Evolutionary conservation across 2,888 invertebrate genomes (phyloP).

Genomic region (Invenusta paracnida): DNA sequence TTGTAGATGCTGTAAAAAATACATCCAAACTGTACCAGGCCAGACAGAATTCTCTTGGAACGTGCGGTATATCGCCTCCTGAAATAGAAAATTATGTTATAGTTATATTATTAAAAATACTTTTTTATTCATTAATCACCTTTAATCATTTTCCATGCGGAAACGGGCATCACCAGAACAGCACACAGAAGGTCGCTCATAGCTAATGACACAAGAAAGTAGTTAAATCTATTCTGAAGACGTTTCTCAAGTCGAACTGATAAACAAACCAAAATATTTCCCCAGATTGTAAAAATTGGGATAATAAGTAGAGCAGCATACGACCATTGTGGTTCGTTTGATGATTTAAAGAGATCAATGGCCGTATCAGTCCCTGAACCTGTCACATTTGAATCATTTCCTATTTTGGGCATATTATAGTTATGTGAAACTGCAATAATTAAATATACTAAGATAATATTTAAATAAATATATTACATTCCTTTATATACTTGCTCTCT

Average conservation of each 20-base stretch:
- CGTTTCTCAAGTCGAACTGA: conserved; percentile 49
- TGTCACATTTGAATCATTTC: too few relatives aligned
- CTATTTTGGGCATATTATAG: too few relatives aligned
- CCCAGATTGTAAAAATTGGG: conserved; percentile 48
- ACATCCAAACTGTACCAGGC: conserved; percentile 50
- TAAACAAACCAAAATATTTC: conserved; percentile 49
- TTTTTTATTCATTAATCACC: conserved; percentile 39
- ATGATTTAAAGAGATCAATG: too few relatives aligned
- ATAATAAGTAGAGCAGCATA: conserved; percentile 47
- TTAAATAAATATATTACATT: too few relatives aligned
- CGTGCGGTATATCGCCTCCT: conserved; percentile 2
- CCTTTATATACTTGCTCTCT: too few relatives aligned
- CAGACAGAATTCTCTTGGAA: conserved; percentile 46
- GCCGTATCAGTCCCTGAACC: too few relatives aligned
- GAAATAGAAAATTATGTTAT: not conserved
- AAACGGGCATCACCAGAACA: conserved; percentile 43
- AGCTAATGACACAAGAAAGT: conserved; percentile 49
- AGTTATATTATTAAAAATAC: not conserved
- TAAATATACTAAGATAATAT: too few relatives aligned
- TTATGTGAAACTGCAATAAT: too few relatives aligned
- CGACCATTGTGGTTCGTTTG: conserved; percentile 46
- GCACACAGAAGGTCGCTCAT: conserved; percentile 45
- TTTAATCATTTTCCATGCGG: conserved; percentile 43
- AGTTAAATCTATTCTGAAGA: conserved; percentile 50
- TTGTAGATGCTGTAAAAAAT: conserved; percentile 50